Evolutionary conservation across 2,113 vertebrate species (phyloP).

Genomic region (Nicator chloris): DNA sequence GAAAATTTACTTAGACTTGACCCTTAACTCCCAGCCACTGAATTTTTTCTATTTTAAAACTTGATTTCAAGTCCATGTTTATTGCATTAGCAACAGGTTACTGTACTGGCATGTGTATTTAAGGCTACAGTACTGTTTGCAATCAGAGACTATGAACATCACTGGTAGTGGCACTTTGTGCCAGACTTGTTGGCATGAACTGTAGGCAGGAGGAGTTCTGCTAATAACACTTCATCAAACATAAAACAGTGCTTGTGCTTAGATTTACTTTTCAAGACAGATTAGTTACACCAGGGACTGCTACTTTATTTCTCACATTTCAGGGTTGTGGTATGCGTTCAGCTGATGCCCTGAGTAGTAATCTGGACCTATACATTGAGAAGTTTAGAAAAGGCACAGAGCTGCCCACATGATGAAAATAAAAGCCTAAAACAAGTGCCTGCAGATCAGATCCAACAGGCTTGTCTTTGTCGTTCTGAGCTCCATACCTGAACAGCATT

Average conservation of each 20-base stretch:
- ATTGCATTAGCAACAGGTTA: neutral
- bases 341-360: neutral
- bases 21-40: neutral
- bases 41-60: slow-evolving; percentile 4
- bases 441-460: neutral
- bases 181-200: neutral
- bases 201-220: neutral
- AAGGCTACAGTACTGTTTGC: neutral
- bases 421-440: neutral
- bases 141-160: neutral
- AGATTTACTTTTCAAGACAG: neutral
- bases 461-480: neutral
- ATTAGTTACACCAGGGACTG: neutral
- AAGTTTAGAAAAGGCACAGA: neutral
- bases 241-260: neutral
- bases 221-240: neutral
- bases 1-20: neutral
- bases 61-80: neutral
- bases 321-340: neutral
- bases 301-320: neutral
- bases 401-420: neutral
- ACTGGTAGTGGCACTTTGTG: neutral
- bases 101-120: neutral
- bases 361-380: neutral
- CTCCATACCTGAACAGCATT: neutral